phyloP scores from a whole-genome alignment of 2,113 vertebrate genomes.

The Sardina pilchardus region DNA sequence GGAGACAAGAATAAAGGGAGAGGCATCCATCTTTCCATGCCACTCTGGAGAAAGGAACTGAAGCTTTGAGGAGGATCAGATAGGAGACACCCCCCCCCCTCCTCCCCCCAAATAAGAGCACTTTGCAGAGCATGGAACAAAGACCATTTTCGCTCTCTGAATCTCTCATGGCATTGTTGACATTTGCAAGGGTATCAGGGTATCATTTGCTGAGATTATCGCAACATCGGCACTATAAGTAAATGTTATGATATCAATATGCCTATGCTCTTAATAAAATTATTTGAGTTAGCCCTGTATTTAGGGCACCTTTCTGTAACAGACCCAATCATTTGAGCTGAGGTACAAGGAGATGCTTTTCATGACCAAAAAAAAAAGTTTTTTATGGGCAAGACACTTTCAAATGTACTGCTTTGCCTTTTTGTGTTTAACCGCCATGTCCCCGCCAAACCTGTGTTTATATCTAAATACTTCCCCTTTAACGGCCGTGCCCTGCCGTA shows the following conservation, averaged over 20 bases:
- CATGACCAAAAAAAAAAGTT: background rate
- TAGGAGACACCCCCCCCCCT: background rate
- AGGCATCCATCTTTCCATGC: background rate
- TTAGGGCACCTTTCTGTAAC: background rate
- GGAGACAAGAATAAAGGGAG: background rate
- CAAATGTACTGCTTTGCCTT: background rate
- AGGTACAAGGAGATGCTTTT: background rate
- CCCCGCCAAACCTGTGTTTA: background rate
- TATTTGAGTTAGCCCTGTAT: background rate
- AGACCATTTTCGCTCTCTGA: background rate
- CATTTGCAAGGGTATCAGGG: constrained; percentile 27
- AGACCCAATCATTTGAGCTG: background rate
- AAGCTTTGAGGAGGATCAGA: background rate
- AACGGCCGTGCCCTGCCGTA: background rate
- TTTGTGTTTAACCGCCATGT: background rate
- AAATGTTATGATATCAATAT: constrained; percentile 21
- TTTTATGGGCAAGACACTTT: background rate
- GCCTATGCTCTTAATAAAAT: background rate
- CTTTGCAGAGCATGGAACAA: background rate
- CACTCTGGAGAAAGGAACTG: background rate
- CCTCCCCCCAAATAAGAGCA: background rate
- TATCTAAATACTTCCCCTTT: constrained; percentile 24
- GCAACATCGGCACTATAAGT: background rate
- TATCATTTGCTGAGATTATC: background rate
- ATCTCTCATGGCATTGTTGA: constrained; percentile 11